phyloP scores from a whole-genome alignment of 2,888 invertebrate genomes.

The Caenorhabditis sp. region DNA sequence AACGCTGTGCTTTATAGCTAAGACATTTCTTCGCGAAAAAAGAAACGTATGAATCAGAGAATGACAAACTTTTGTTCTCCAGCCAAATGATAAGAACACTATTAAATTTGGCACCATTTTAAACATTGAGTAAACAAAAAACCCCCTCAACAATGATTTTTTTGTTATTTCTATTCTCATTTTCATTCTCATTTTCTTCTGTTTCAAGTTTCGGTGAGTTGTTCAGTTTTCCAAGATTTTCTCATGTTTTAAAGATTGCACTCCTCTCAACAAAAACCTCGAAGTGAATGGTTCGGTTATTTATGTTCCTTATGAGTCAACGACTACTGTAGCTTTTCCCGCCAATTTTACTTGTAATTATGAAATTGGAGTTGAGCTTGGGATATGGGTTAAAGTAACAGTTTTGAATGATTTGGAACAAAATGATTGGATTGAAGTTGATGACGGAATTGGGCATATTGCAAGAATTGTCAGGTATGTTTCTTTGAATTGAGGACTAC shows the following conservation, averaged over 20 bases:
- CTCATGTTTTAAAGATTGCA: conserved; percentile 8
- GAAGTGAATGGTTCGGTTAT: not conserved
- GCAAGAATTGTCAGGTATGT: not conserved
- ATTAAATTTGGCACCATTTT: not conserved
- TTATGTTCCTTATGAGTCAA: conserved; percentile 15
- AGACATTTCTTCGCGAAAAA: too few species aligned
- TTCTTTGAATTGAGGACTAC: not conserved
- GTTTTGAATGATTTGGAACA: conserved; percentile 1
- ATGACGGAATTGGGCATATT: conserved; percentile 5
- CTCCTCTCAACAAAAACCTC: conserved; percentile 2
- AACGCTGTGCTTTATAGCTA: too few species aligned
- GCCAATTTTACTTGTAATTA: conserved; percentile 26
- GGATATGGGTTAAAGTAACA: not conserved
- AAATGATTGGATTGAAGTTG: not conserved
- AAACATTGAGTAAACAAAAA: not conserved
- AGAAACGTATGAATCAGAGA: too few species aligned
- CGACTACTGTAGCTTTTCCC: conserved; percentile 5
- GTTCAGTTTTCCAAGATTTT: not conserved
- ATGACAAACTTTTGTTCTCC: too few species aligned
- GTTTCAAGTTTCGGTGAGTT: not conserved
- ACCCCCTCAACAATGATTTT: not conserved
- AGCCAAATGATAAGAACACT: not conserved
- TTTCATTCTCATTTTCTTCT: not conserved
- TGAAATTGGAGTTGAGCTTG: not conserved
- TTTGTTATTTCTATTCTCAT: not conserved